phyloP scores from a whole-genome alignment of 2,113 vertebrate species.

The Lampris incognitus region DNA sequence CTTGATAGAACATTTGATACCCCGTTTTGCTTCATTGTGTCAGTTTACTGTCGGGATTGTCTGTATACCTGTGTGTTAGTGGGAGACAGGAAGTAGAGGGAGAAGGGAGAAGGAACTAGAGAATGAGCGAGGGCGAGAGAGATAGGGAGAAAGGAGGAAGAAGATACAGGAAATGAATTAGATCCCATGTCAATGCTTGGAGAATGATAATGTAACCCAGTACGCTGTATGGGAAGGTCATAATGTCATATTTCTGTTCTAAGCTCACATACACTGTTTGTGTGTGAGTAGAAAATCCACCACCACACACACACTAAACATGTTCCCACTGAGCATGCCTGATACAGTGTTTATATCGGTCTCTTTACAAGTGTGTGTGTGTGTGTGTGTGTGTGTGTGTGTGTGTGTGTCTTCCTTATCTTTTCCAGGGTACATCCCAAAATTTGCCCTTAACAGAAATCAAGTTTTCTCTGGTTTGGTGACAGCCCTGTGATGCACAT shows the following conservation, averaged over 20 bases:
- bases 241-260: not conserved
- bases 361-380: conserved; percentile 17
- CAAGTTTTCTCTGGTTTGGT: too few relatives aligned
- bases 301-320: not conserved
- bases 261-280: not conserved
- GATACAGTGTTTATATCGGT: too few relatives aligned
- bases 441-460: too few relatives aligned
- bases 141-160: conserved; percentile 3
- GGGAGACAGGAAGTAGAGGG: not conserved
- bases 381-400: too few relatives aligned
- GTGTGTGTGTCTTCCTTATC: not conserved
- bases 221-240: conserved; percentile 31
- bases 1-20: conserved; percentile 11
- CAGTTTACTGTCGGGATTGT: not conserved
- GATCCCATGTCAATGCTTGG: conserved; percentile 49
- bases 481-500: too few relatives aligned
- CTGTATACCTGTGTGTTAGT: not conserved
- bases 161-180: conserved; percentile 45
- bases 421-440: too few relatives aligned
- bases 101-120: conserved; percentile 1
- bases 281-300: not conserved
- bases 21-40: conserved; percentile 7
- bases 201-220: conserved; percentile 21
- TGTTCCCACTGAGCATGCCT: too few relatives aligned
- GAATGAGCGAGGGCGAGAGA: not conserved